A percentile compares a stretch with the other conserved stretches of the same genome.
These are phyloP conservation scores for Henricia sp. DNA, from an alignment of 53 echinoderm and acorn worm species.

Conservation along the genomic window DNA sequence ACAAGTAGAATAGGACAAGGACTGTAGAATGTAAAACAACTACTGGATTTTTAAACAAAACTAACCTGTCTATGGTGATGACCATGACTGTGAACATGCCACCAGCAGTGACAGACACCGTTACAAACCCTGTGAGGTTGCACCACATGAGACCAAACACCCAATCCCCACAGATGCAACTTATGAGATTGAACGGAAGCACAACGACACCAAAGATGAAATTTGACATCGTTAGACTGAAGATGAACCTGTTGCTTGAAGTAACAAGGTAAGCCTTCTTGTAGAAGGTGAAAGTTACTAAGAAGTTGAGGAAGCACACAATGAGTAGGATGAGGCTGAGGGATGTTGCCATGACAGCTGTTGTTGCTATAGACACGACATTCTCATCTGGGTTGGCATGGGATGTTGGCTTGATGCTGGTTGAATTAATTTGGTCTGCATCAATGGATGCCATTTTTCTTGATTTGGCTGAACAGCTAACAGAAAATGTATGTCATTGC, in stretches of 20 bases:
- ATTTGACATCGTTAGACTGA: constrained; percentile 80
- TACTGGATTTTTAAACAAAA: no score
- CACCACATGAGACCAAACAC: constrained; percentile 84
- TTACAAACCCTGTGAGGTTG: constrained; percentile 74
- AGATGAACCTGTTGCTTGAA: constrained; percentile 83
- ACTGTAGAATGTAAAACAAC: no score
- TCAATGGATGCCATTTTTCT: constrained; percentile 19
- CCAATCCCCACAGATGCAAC: constrained; percentile 77
- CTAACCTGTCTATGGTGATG: constrained; percentile 83
- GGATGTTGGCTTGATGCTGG: background rate
- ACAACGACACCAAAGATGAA: constrained; percentile 65
- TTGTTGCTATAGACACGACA: constrained; percentile 5
- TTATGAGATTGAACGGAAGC: constrained; percentile 82
- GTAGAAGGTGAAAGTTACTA: constrained; percentile 78
- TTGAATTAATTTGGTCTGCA: background rate
- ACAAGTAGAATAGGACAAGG: no score
- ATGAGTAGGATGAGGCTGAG: constrained; percentile 68
- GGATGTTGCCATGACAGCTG: constrained; percentile 50
- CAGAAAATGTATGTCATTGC: no score
- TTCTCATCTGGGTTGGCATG: background rate
- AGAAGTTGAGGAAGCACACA: constrained; percentile 76
- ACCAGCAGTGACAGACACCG: constrained; percentile 65
- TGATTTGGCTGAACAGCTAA: no score
- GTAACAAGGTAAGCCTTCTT: constrained; percentile 80
- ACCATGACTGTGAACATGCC: constrained; percentile 60